Conservation (phyloP, 1,140 invertebrate genomes). For the Hypothenemus hampei region DNA sequence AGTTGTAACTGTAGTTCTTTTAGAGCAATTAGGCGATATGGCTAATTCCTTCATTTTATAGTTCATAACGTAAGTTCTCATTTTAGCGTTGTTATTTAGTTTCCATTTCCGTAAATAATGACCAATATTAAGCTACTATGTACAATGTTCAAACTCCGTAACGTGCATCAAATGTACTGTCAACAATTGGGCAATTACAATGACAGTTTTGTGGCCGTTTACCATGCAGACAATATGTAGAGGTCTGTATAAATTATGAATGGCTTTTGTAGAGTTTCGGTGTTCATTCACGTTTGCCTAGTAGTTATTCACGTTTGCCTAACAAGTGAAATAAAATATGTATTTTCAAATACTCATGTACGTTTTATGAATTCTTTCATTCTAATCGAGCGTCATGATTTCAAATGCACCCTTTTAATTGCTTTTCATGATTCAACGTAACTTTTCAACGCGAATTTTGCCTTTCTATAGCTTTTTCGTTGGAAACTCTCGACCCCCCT, state of each 20-base stretch:
- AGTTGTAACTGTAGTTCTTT: no score
- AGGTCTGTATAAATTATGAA: conserved; percentile 6
- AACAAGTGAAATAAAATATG: no score
- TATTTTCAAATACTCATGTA: no score
- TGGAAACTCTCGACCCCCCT: no score
- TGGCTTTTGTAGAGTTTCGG: background rate
- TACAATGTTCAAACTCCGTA: background rate
- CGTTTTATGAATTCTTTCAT: no score
- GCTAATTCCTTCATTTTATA: no score
- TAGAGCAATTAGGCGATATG: no score
- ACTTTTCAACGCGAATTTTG: background rate
- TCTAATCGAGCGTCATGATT: background rate
- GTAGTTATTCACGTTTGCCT: no score
- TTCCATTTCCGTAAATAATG: conserved; percentile 22
- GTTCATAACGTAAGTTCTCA: no score
- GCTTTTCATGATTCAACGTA: background rate
- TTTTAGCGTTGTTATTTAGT: conserved; percentile 7
- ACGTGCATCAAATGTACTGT: conserved; percentile 5
- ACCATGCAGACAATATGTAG: conserved; percentile 1
- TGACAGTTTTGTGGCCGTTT: conserved; percentile 5
- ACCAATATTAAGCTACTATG: conserved; percentile 14
- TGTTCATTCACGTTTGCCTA: no score
- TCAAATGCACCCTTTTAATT: background rate
- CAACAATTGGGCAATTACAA: conserved; percentile 14
- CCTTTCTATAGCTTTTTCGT: background rate